A percentile compares a stretch with the other conserved stretches of the same genome.
These are phyloP conservation scores for Aplidium turbinatum DNA, from an alignment of 23 tunicate genomes.

Conservation along the genomic window DNA sequence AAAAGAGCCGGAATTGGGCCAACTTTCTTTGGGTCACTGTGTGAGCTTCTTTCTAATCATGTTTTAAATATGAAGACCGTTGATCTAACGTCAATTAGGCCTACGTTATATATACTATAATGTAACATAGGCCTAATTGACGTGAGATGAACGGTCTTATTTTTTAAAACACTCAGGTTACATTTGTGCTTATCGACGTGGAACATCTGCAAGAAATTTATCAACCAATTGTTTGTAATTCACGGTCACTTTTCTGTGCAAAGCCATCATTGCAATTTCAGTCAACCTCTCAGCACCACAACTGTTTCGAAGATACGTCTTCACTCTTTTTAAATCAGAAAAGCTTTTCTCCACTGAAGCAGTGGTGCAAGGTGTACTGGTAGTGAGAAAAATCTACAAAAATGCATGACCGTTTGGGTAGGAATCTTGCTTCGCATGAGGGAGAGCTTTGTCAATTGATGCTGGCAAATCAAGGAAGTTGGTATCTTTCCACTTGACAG, in stretches of 20 bases:
- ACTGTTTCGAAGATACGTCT: constrained; percentile 31
- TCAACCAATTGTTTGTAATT: constrained; percentile 25
- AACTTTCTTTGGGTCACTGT: no score
- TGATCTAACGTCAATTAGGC: no score
- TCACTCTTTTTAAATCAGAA: constrained; percentile 18
- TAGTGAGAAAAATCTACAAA: constrained; percentile 8
- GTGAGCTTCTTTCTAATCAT: no score
- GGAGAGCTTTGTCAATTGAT: constrained; percentile 13
- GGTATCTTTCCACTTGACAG: constrained; percentile 3
- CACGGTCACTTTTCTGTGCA: constrained; percentile 23
- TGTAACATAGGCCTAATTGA: no score
- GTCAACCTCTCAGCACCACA: constrained; percentile 25
- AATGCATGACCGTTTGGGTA: constrained; percentile 1
- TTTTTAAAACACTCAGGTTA: constrained; percentile 10
- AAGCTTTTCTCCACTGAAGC: constrained; percentile 36
- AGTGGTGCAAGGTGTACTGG: constrained; percentile 7
- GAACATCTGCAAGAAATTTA: constrained; percentile 30
- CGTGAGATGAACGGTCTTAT: no score
- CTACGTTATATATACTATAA: no score
- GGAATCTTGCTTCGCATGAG: constrained; percentile 7
- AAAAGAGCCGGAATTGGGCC: no score
- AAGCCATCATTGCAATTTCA: constrained; percentile 24
- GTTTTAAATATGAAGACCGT: no score
- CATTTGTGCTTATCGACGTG: constrained; percentile 14
- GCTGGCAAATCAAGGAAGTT: constrained; percentile 23